A percentile compares a stretch with the other conserved stretches of the same genome.
phyloP scores from a whole-genome alignment of 2,797 vertebrate genomes.

The Pampus argenteus region DNA sequence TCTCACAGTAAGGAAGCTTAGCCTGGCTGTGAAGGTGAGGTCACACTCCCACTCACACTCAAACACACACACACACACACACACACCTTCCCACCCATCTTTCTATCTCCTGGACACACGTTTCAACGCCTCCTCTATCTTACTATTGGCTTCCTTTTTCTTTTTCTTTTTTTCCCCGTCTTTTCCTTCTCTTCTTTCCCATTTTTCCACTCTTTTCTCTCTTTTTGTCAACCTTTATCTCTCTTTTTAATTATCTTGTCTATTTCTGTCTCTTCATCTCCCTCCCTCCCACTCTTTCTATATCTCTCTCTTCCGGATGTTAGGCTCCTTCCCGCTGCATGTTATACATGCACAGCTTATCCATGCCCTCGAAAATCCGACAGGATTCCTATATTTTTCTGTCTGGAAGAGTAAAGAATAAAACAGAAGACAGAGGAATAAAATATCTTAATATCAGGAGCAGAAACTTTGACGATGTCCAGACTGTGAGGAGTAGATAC shows the following conservation, averaged over 20 bases:
- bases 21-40: constrained; percentile 74
- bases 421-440: constrained; percentile 40
- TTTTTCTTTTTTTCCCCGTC: neutral
- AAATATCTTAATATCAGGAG: constrained; percentile 12
- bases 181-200: neutral
- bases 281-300: constrained; percentile 29
- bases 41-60: constrained; percentile 14
- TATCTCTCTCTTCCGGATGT: constrained; percentile 53
- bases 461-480: constrained; percentile 35
- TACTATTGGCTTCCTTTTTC: constrained; percentile 2
- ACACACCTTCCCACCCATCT: constrained; percentile 39
- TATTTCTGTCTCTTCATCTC: constrained; percentile 50
- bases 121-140: constrained; percentile 19
- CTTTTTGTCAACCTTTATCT: constrained; percentile 28
- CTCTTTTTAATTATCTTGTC: constrained; percentile 51
- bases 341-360: constrained; percentile 59
- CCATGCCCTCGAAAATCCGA: constrained; percentile 59
- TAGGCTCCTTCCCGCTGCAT: constrained; percentile 47
- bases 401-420: constrained; percentile 30
- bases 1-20: constrained; percentile 79
- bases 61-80: constrained; percentile 26
- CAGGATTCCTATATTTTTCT: constrained; percentile 42
- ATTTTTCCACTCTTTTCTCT: constrained; percentile 13
- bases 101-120: constrained; percentile 38
- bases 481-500: constrained; percentile 40